Base-by-base conservation (phyloP, 2,888 invertebrate genomes). In the Eudasyphora cyanicolor region DNA sequence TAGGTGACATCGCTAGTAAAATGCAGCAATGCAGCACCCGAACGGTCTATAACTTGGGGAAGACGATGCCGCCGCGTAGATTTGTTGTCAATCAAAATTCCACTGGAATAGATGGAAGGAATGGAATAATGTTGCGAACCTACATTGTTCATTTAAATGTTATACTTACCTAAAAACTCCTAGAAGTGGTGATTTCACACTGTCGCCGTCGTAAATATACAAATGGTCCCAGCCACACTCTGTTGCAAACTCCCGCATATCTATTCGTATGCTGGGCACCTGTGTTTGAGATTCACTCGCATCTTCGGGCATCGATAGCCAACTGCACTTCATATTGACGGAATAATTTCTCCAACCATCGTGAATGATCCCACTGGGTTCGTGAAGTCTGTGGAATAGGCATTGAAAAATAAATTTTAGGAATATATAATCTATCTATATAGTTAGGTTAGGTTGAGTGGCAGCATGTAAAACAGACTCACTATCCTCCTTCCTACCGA, bases 201-300 rank as follows among this genome's bases (percentile, higher is more conserved):
- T 98, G 92, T 99, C 98, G 12, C 99, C 99, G 93, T 99, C 99
- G 91, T 97, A 99, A 86, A 99, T 96, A 92, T 99, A 99, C 87
- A 99, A 94, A 92, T 99, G 98, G 94, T 99, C 99, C 99, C 99
- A 99, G 67, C 98, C 98, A 92, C 99, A 99, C 93, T 99, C 99
- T 0, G 99, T 99, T 27, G 98, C 97, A 93, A 99, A 99, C 92
- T 97, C 97, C 91, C 98, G 96, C 86, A 99, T 93, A 90, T 97
- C 95, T 87, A 99, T 94, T 17, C 97, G 95, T 87, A 99, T 95
- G 12, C 95, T 94, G 27, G 93, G 92, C 2, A 93, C 92, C 12
- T 93, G 89, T n/a, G 60, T 88, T 85, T 88, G 88, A 6, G 89
- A 89, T 75, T 88, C 89, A 73, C 88, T 89, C 88, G 88, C 88